Evolutionary conservation across 1,140 invertebrate species (phyloP).

Genomic region (Hirudo medicinalis): DNA sequence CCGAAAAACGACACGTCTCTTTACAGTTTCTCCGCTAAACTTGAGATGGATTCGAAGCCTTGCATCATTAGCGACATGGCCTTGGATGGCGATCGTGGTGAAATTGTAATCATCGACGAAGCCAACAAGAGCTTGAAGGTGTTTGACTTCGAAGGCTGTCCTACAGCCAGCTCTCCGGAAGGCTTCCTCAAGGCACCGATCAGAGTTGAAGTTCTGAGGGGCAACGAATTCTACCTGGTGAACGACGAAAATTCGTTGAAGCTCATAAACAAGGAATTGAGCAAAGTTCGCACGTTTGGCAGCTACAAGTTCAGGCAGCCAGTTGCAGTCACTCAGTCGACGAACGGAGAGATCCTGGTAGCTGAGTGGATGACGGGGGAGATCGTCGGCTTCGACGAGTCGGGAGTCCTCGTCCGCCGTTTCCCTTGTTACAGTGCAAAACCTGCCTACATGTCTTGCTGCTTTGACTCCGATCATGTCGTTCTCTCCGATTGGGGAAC

Average conservation of each 20-base stretch:
- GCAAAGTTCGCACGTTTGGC: neutral
- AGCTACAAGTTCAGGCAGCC: constrained; percentile 18
- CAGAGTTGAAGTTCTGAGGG: constrained; percentile 12
- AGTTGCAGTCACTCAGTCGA: constrained; percentile 13
- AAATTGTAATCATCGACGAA: constrained; percentile 14
- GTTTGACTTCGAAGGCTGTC: constrained; percentile 17
- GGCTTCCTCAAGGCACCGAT: constrained; percentile 16
- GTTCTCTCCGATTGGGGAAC: constrained; percentile 19
- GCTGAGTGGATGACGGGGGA: constrained; percentile 21
- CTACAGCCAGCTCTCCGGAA: neutral
- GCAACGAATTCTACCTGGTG: constrained; percentile 12
- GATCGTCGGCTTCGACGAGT: constrained; percentile 15
- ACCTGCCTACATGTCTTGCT: constrained; percentile 13
- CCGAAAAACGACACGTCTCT: constrained; percentile 8
- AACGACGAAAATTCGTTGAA: constrained; percentile 22
- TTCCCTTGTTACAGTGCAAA: constrained; percentile 16
- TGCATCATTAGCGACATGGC: constrained; percentile 17
- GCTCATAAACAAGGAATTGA: neutral
- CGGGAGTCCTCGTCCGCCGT: neutral
- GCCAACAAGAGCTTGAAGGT: constrained; percentile 19
- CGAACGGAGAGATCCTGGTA: constrained; percentile 19
- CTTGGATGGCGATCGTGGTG: neutral
- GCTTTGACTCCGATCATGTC: neutral
- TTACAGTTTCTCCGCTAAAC: constrained; percentile 11
- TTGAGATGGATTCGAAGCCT: constrained; percentile 6